Conservation (phyloP, 2,113 vertebrate genomes). For the Nesogale talazaci region DNA sequence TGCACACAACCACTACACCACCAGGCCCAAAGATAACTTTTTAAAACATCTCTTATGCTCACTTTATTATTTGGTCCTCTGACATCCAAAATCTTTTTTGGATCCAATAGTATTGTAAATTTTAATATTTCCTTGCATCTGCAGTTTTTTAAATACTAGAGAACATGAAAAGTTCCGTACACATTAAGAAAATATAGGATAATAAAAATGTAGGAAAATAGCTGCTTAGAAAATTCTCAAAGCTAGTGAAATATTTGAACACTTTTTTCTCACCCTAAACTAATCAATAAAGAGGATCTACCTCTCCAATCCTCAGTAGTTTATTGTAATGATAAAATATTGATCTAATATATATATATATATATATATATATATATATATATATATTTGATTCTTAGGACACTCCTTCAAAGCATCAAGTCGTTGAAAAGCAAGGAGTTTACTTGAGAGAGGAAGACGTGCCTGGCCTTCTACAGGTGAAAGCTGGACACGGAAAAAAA, state of each 20-base stretch:
- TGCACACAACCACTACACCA: no score
- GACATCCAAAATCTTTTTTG: background rate
- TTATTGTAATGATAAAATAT: background rate
- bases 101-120: background rate
- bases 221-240: slow-evolving; percentile 31
- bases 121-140: background rate
- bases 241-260: background rate
- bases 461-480: no score
- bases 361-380: no score
- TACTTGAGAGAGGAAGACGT: no score
- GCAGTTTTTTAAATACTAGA: slow-evolving; percentile 14
- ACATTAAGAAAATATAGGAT: background rate
- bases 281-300: background rate
- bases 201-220: background rate
- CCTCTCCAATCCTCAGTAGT: background rate
- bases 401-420: background rate
- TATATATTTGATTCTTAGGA: background rate
- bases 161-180: slow-evolving; percentile 16
- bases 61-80: background rate
- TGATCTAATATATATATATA: no score
- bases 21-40: no score
- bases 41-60: background rate
- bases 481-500: no score
- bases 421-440: no score
- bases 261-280: background rate